A percentile compares a stretch with the other conserved stretches of the same genome.
phyloP scores from a whole-genome alignment of 1,140 invertebrate genomes.

The Musca vetustissima region DNA sequence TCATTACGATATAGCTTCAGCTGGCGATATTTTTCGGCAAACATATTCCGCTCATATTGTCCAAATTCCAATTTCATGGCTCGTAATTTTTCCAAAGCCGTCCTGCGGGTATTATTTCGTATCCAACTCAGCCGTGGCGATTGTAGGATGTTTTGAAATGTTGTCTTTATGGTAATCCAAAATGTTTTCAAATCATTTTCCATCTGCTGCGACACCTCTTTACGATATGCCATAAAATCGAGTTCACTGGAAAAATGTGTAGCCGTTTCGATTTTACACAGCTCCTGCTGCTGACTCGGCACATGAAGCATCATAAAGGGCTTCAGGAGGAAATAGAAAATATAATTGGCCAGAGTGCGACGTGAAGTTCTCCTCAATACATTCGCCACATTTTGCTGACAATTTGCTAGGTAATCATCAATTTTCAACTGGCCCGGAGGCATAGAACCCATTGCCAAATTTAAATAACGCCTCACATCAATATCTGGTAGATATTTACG shows the following conservation, averaged over 20 bases:
- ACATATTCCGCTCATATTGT: constrained; percentile 35
- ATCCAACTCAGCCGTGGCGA: constrained; percentile 35
- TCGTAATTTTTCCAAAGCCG: constrained; percentile 38
- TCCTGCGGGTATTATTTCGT: constrained; percentile 28
- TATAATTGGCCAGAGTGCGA: constrained; percentile 39
- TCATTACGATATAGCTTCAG: constrained; percentile 33
- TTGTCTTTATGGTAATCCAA: constrained; percentile 39
- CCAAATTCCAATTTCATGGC: constrained; percentile 35
- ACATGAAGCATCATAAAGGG: constrained; percentile 35
- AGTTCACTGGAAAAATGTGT: constrained; percentile 38
- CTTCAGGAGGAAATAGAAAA: constrained; percentile 38
- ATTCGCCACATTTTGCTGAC: constrained; percentile 30
- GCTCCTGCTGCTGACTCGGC: constrained; percentile 23
- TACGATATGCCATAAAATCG: constrained; percentile 37
- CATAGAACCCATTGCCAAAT: constrained; percentile 32
- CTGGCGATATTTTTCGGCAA: constrained; percentile 33
- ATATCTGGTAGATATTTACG: constrained; percentile 29
- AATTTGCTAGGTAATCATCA: constrained; percentile 41
- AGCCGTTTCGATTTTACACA: constrained; percentile 33
- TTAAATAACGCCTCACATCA: constrained; percentile 38
- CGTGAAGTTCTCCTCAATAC: constrained; percentile 27
- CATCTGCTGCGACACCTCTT: constrained; percentile 32
- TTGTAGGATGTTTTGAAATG: constrained; percentile 33
- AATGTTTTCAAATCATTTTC: constrained; percentile 35
- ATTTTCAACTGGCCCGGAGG: constrained; percentile 27